Percentiles rank a stretch among this genome's conserved stretches.
Conservation (phyloP, 92 coral and sea anemone species). For the Porites rus region DNA sequence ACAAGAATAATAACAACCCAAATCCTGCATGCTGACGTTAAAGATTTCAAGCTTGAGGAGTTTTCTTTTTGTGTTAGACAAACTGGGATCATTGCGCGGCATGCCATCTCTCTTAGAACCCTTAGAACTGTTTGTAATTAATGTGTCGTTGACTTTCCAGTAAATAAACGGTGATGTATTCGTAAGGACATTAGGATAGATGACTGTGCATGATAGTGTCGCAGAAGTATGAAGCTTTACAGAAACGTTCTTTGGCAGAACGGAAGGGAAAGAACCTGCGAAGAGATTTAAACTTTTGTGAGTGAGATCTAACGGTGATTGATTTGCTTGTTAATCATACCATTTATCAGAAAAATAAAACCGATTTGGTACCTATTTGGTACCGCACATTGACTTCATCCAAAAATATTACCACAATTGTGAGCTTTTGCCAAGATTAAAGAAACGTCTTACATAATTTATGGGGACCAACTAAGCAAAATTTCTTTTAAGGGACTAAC, state of each 20-base stretch:
- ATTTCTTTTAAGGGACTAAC: no score
- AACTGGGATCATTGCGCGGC: background rate
- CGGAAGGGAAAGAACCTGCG: constrained; percentile 2
- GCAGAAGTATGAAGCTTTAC: background rate
- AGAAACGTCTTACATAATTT: no score
- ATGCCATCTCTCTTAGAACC: background rate
- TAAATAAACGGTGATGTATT: background rate
- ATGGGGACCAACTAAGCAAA: no score
- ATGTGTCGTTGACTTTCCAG: constrained; percentile 16
- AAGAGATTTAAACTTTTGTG: background rate
- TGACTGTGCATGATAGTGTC: background rate
- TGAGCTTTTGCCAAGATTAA: no score
- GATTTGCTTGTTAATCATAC: no score
- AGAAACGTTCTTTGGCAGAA: background rate
- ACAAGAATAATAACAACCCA: constrained; percentile 30
- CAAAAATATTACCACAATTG: no score
- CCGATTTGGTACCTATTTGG: no score
- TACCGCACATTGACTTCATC: no score
- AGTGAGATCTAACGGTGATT: no score
- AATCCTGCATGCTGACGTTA: constrained; percentile 7
- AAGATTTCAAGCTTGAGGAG: background rate
- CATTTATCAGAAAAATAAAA: no score
- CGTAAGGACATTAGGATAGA: background rate
- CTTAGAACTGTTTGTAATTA: background rate
- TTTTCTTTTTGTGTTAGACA: background rate